These are phyloP conservation scores for Aramus guarauna DNA, from an alignment of 2,113 vertebrate genomes.

Conservation along the genomic window DNA sequence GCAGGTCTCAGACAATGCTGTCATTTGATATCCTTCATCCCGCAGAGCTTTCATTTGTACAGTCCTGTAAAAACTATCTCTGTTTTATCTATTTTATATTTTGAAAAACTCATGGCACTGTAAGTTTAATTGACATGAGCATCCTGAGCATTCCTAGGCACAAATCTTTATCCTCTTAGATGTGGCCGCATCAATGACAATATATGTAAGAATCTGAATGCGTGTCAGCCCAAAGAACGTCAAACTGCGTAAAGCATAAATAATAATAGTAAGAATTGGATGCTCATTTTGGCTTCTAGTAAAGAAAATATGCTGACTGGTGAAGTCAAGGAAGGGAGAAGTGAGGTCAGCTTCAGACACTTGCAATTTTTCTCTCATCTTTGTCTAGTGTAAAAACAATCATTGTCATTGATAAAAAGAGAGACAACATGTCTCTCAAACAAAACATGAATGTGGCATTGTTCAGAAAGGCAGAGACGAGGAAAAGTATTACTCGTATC, in stretches of 20 bases:
- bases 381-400: not conserved
- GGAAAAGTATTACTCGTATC: not conserved
- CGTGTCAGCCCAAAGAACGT: not conserved
- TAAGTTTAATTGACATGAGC: not conserved
- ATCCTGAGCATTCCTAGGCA: not conserved
- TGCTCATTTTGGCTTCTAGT: not conserved
- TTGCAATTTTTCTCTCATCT: not conserved
- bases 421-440: not conserved
- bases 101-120: not conserved
- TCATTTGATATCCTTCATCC: not conserved
- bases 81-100: not conserved
- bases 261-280: not conserved
- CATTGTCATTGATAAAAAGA: not conserved
- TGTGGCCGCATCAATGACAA: not conserved
- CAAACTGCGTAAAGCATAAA: not conserved
- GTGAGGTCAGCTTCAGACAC: not conserved
- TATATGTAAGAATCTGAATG: not conserved
- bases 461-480: not conserved
- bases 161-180: not conserved
- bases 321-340: not conserved
- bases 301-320: not conserved
- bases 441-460: not conserved
- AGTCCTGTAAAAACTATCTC: not conserved
- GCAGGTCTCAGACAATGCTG: not conserved
- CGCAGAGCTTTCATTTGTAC: not conserved